phyloP scores from a whole-genome alignment of 1,140 invertebrate species.

The Ectropis grisescens region DNA sequence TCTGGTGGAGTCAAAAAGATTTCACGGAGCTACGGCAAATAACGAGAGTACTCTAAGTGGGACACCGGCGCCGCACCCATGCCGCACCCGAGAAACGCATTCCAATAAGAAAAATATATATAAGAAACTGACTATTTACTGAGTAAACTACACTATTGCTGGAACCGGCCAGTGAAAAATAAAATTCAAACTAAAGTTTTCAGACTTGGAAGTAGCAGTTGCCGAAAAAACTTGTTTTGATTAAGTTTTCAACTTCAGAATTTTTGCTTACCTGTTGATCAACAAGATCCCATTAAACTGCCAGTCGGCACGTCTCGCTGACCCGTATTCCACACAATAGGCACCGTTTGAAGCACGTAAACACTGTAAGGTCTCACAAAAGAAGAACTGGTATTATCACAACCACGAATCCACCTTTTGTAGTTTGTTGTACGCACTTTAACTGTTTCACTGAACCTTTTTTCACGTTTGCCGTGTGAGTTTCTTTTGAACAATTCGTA shows the following conservation, averaged over 20 bases:
- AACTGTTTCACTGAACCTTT: slow-evolving; percentile 38
- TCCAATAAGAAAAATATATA: slow-evolving; percentile 22
- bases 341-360: slow-evolving; percentile 53
- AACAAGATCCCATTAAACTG: slow-evolving; percentile 64
- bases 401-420: slow-evolving; percentile 61
- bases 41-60: too few species aligned
- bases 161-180: slow-evolving; percentile 1
- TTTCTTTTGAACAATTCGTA: slow-evolving; percentile 35
- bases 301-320: slow-evolving; percentile 19
- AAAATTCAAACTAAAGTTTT: slow-evolving; percentile 2
- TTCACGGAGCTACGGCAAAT: too few species aligned
- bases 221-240: neutral
- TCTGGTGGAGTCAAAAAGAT: too few species aligned
- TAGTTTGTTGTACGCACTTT: slow-evolving; percentile 28
- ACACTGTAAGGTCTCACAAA: slow-evolving; percentile 54
- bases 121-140: slow-evolving; percentile 1
- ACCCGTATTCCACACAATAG: slow-evolving; percentile 6
- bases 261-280: slow-evolving; percentile 47
- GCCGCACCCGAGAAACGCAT: slow-evolving; percentile 10
- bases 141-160: slow-evolving; percentile 4
- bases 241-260: neutral
- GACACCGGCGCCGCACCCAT: slow-evolving; percentile 14
- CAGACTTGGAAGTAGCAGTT: neutral
- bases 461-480: slow-evolving; percentile 20
- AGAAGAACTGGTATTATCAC: slow-evolving; percentile 55